These are phyloP conservation scores for Tribolium freemani DNA, from an alignment of 2,888 invertebrate genomes.

Conservation along the genomic window DNA sequence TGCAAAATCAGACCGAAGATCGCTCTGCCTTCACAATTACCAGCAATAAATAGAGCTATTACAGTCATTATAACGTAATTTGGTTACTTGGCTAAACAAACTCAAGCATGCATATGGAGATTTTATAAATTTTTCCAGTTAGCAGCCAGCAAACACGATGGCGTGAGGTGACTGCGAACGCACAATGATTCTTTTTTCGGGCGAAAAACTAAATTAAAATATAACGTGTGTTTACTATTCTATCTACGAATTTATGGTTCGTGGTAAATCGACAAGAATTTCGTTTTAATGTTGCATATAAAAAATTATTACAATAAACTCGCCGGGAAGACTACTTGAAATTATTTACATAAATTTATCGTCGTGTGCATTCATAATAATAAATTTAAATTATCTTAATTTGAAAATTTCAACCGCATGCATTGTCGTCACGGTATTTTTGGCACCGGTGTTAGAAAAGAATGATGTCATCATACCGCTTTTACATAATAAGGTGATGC, in stretches of 20 bases:
- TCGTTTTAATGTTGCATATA: constrained; percentile 28
- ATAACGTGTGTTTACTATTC: constrained; percentile 13
- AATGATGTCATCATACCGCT: constrained; percentile 9
- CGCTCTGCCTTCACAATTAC: constrained; percentile 14
- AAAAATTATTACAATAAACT: constrained; percentile 15
- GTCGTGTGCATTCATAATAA: constrained; percentile 28
- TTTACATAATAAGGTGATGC: constrained; percentile 12
- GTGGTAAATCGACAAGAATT: constrained; percentile 33
- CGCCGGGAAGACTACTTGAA: constrained; percentile 14
- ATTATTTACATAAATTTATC: constrained; percentile 36
- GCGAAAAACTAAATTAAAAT: constrained; percentile 20
- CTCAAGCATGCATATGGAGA: constrained; percentile 22
- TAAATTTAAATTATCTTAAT: constrained; percentile 34
- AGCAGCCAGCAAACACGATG: constrained; percentile 11
- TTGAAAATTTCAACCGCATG: constrained; percentile 26
- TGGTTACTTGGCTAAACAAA: constrained; percentile 25
- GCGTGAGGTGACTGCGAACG: constrained; percentile 14
- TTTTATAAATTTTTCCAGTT: constrained; percentile 21
- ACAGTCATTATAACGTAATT: constrained; percentile 31
- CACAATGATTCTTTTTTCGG: constrained; percentile 9
- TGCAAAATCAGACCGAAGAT: constrained; percentile 23
- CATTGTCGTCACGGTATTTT: constrained; percentile 25
- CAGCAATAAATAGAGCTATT: constrained; percentile 38
- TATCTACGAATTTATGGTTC: constrained; percentile 30
- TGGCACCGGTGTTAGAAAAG: constrained; percentile 13